phyloP scores from a whole-genome alignment of 2,113 vertebrate species.

The Melanocharis versteri region DNA sequence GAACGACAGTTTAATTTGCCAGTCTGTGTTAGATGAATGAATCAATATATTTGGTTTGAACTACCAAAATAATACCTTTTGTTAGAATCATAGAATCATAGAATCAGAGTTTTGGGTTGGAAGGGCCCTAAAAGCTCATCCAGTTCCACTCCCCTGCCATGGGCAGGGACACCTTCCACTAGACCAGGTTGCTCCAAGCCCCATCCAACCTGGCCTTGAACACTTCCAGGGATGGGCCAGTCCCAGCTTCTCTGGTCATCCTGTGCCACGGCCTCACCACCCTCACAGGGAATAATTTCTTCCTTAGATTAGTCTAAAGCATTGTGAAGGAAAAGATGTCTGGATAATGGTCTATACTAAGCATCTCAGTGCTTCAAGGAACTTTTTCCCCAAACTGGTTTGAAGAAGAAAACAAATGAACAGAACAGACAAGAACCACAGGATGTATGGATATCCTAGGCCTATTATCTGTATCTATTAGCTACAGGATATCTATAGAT shows the following conservation, averaged over 20 bases:
- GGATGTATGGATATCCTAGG: neutral
- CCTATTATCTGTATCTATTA: neutral
- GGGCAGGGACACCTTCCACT: neutral
- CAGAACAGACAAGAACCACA: neutral
- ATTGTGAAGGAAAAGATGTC: neutral
- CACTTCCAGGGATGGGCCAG: neutral
- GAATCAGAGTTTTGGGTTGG: neutral
- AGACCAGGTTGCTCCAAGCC: accelerated
- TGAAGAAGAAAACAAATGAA: neutral
- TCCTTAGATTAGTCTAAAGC: neutral
- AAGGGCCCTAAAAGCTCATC: neutral
- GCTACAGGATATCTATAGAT: neutral
- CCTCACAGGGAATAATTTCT: neutral
- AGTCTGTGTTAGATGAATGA: neutral
- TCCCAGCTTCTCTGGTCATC: neutral
- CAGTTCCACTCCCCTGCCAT: neutral
- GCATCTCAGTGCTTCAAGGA: neutral
- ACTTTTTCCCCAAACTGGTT: neutral
- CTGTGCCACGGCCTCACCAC: neutral
- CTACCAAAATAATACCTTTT: neutral
- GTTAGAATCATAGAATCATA: neutral
- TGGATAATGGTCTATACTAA: neutral
- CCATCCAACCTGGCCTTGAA: neutral
- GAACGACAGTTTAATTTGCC: neutral
- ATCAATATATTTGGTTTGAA: neutral